A percentile compares a stretch with the other conserved stretches of the same genome.
phyloP scores from a whole-genome alignment of 2,797 vertebrate genomes.

The Gymnoscopelus braueri region DNA sequence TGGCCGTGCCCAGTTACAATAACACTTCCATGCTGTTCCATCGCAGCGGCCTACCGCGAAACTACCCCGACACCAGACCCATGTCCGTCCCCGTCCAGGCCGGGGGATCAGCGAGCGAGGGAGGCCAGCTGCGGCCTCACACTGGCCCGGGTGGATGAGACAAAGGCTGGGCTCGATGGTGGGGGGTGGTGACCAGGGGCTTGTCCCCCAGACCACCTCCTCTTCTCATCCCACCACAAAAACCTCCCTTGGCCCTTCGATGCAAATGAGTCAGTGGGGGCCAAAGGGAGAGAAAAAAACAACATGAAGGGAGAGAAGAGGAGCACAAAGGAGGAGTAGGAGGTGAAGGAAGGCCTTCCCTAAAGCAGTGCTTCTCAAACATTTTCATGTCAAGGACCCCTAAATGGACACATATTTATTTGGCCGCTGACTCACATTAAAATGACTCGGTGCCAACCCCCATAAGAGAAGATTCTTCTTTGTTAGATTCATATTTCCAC shows the following conservation, averaged over 20 bases:
- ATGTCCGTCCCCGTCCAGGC: neutral
- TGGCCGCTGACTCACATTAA: too few species aligned
- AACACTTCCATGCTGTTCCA: slow-evolving; percentile 75
- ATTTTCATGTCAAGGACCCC: too few species aligned
- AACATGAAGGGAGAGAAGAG: slow-evolving; percentile 65
- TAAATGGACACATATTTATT: neutral
- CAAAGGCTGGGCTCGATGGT: slow-evolving; percentile 66
- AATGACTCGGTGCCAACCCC: too few species aligned
- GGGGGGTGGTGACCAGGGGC: slow-evolving; percentile 70
- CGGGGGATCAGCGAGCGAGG: slow-evolving; percentile 55
- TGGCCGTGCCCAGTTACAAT: slow-evolving; percentile 71
- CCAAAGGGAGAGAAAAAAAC: slow-evolving; percentile 69
- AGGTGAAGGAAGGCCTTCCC: slow-evolving; percentile 58
- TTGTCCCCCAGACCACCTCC: slow-evolving; percentile 74
- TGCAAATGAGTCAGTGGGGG: slow-evolving; percentile 88
- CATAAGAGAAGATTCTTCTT: too few species aligned
- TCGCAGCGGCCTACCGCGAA: slow-evolving; percentile 68
- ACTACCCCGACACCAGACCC: slow-evolving; percentile 52
- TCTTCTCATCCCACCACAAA: slow-evolving; percentile 48
- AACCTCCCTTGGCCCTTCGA: slow-evolving; percentile 80
- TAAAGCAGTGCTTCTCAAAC: too few species aligned
- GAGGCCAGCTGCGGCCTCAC: slow-evolving; percentile 56
- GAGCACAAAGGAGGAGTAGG: slow-evolving; percentile 64
- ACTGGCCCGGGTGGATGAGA: slow-evolving; percentile 62
- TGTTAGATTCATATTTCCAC: too few species aligned